Percentiles rank a stretch among this genome's conserved stretches.
Conservation (phyloP, 2,888 invertebrate genomes). For the Scaptomyza cyrtandrae region DNA sequence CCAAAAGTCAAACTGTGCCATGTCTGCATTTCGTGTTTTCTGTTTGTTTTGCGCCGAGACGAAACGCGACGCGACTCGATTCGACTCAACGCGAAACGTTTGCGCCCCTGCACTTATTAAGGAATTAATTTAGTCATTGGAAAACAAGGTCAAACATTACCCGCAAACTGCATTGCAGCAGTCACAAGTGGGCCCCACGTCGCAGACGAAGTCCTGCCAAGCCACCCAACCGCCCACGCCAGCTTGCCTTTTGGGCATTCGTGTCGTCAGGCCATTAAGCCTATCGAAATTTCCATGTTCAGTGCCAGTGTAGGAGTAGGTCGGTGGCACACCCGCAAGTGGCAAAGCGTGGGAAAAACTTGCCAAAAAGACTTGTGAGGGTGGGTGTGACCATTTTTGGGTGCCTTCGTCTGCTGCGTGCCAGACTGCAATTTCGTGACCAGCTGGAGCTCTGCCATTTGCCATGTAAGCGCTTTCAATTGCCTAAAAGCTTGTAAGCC, state of each 20-base stretch:
- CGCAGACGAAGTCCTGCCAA: slow-evolving; percentile 12
- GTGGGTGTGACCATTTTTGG: slow-evolving; percentile 21
- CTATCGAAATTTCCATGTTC: slow-evolving; percentile 70
- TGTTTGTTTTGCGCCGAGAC: slow-evolving; percentile 56
- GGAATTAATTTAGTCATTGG: slow-evolving; percentile 80
- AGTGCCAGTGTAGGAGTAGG: slow-evolving; percentile 27
- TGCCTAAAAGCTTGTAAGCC: slow-evolving; percentile 80
- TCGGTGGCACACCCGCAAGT: slow-evolving; percentile 50
- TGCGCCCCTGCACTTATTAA: slow-evolving; percentile 71
- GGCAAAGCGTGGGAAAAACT: slow-evolving; percentile 77
- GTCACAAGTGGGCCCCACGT: slow-evolving; percentile 38
- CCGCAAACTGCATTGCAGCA: slow-evolving; percentile 85
- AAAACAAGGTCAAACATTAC: slow-evolving; percentile 85
- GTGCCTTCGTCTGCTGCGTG: slow-evolving; percentile 59
- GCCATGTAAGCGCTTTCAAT: slow-evolving; percentile 70
- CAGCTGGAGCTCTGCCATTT: slow-evolving; percentile 35
- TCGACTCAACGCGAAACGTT: background rate
- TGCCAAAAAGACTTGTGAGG: slow-evolving; percentile 52
- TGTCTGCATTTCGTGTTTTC: slow-evolving; percentile 70
- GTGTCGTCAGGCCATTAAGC: slow-evolving; percentile 72
- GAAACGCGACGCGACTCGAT: slow-evolving; percentile 3
- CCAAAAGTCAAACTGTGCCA: slow-evolving; percentile 68
- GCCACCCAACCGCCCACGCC: slow-evolving; percentile 21
- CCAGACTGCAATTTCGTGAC: slow-evolving; percentile 72
- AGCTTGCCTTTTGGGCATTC: slow-evolving; percentile 47